Evolutionary conservation across 2,113 vertebrate genomes (phyloP), one percentile per base, ranked within the genome.

Genomic region (Pelobates fuscus): DNA sequence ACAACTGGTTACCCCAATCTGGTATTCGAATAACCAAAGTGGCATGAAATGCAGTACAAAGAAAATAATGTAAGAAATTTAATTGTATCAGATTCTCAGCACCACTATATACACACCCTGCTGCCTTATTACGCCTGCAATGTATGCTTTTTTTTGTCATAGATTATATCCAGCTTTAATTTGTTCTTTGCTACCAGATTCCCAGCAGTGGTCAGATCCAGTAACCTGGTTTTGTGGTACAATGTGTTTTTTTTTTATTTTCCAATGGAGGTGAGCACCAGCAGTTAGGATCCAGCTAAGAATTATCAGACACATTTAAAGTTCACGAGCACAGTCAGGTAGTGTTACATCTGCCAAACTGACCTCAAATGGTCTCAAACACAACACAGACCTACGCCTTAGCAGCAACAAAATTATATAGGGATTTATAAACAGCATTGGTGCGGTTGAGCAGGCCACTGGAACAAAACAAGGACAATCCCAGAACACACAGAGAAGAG

Each of bases 151-250:
- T n/a, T 30, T n/a, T 55, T 23, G 52, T 52, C 12, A 43, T 27
- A 70, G 23, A 20, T 20, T 44, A 70, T 49, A 70, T 29, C 26
- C 68, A 60, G 55, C 55, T 59, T 70, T 70, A 70, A 59, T 23
- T 8, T 37, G 18, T 55, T 68, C 52, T 30, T 32, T 23, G 46
- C 26, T 32, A 23, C 54, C 32, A 60, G 32, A 59, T n/a, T 43
- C 49, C 11, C 49, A 20, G 26, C 10, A 70, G 21, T 25, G 15
- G 46, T 6, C 21, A 1, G 20, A 20, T 20, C 21, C 21, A 55
- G 17, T 55, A 23, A n/a, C 52, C n/a, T 8, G 52, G 52, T 55
- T 10, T 55, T 55, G 44, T 49, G 44, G 44, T 49, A 49, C 44
- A 18, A 49, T 12, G 15, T 17, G 17, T 15, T 8, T 49, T 37